A percentile compares a stretch with the other conserved stretches of the same genome.
These are phyloP conservation scores for Speoplatyrhinus poulsoni DNA, from an alignment of 2,113 vertebrate species.

Conservation along the genomic window DNA sequence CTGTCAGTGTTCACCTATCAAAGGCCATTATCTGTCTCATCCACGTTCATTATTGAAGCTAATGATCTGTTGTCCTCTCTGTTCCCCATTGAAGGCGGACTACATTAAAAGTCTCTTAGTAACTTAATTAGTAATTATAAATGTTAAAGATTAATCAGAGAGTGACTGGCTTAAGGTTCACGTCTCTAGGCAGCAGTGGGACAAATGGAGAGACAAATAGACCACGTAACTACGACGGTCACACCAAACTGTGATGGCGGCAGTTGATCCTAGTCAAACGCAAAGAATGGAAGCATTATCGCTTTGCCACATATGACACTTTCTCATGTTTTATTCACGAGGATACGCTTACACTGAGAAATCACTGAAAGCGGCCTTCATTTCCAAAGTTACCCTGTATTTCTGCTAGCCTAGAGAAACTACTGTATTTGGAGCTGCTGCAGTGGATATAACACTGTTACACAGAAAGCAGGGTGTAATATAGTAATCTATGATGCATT, in stretches of 20 bases:
- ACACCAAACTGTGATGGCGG: conserved; percentile 51
- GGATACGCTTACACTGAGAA: too few species aligned
- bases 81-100: conserved; percentile 85
- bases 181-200: conserved; percentile 82
- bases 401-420: conserved; percentile 24
- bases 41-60: conserved; percentile 83
- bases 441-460: conserved; percentile 47
- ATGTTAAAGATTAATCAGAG: conserved; percentile 98
- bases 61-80: conserved; percentile 87
- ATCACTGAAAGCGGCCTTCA: not conserved
- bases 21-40: conserved; percentile 78
- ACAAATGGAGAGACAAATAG: conserved; percentile 86
- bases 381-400: conserved; percentile 11
- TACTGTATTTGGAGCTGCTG: conserved; percentile 14
- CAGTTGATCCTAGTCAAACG: conserved; percentile 49
- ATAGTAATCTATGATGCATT: conserved; percentile 63
- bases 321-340: too few species aligned
- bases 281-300: conserved; percentile 18
- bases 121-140: conserved; percentile 98
- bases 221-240: conserved; percentile 80
- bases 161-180: conserved; percentile 90
- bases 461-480: conserved; percentile 57
- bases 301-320: too few species aligned
- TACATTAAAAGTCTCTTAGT: conserved; percentile 91
- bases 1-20: conserved; percentile 80